Evolutionary conservation across 2,888 invertebrate genomes (phyloP).

Genomic region (Stramonita haemastoma): DNA sequence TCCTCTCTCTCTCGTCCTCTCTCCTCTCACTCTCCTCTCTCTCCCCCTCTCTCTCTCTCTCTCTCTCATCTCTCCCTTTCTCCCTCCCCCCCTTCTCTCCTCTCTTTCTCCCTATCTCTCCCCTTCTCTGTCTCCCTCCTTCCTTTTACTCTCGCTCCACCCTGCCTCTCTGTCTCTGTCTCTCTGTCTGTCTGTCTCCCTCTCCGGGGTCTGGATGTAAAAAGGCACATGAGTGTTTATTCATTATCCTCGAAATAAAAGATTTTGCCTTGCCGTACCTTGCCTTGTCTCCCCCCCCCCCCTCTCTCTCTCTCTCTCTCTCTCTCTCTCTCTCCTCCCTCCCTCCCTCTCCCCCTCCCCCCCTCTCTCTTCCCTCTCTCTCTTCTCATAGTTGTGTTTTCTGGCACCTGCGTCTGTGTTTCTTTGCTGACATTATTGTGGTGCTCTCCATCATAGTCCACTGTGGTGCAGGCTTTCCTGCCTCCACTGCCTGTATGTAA

Average conservation of each 20-base stretch:
- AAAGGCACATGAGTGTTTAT: too few relatives aligned
- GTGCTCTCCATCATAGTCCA: too few relatives aligned
- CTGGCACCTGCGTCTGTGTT: too few relatives aligned
- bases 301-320: background rate
- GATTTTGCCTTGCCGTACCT: too few relatives aligned
- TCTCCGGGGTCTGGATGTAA: too few relatives aligned
- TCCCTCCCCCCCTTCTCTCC: background rate
- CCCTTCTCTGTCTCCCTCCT: background rate
- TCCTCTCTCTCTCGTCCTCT: background rate
- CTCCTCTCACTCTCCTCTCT: background rate
- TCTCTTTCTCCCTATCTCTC: background rate
- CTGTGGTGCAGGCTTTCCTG: too few relatives aligned
- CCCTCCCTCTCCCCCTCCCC: background rate
- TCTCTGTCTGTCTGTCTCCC: too few relatives aligned
- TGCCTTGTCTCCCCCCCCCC: too few relatives aligned
- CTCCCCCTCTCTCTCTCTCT: background rate
- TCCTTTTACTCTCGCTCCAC: background rate
- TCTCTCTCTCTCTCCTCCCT: background rate
- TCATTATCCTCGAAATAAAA: too few relatives aligned
- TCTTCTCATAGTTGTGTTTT: too few relatives aligned
- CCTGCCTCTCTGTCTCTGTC: background rate
- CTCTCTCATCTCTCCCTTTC: background rate
- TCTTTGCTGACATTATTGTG: too few relatives aligned
- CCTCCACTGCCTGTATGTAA: too few relatives aligned
- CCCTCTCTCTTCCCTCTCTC: background rate